Base-by-base conservation (phyloP, 2,797 vertebrate genomes). In the Gadopsis marmoratus region DNA sequence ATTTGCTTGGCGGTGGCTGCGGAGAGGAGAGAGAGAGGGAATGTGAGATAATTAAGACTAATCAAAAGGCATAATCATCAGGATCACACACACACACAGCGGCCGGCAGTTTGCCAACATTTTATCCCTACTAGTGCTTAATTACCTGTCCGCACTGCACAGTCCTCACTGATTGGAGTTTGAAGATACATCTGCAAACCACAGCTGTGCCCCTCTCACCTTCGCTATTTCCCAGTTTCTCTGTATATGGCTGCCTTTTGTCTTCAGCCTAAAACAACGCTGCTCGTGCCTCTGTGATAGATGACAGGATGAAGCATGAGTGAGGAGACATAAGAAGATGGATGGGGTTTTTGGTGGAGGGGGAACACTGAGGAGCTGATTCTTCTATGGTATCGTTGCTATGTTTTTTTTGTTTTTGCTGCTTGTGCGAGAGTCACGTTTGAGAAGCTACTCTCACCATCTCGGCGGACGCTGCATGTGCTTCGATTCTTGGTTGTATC, bases 1-100 rank as follows among this genome's bases (percentile, higher is more conserved):
- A 29, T 56, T 26, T 16, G 61, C 67, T 43, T 60, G 23, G 63
- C 64, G 26, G 51, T 56, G 33, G n/a, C 54, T 65, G 53, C 10
- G 4, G 17, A 50, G 72, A 56, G 37, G 19, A 83, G 71, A 37
- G 47, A 72, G 47, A 72, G 50, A 37, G 8, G 56, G 50, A 73
- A 62, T 58, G 47, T 63, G 55, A 73, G 72, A 79, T 79, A 76
- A 89, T 88, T 77, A 77, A 41, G 71, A 78, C 29, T 58, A 82
- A 90, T 90, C 77, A 85, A 75, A 83, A 80, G 59, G 55, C 76
- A 59, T 78, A 77, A 83, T 91, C 85, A 87, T 85, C 59, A 76
- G 9, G 23, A 74, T 33, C 64, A 56, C 60, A 56, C 37, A 60
- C 53, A 58, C 17, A 33, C 37, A 31, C n/a, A 43, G 35, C 53